phyloP scores from a whole-genome alignment of 1,140 invertebrate species.

The Micrasema minimum region DNA sequence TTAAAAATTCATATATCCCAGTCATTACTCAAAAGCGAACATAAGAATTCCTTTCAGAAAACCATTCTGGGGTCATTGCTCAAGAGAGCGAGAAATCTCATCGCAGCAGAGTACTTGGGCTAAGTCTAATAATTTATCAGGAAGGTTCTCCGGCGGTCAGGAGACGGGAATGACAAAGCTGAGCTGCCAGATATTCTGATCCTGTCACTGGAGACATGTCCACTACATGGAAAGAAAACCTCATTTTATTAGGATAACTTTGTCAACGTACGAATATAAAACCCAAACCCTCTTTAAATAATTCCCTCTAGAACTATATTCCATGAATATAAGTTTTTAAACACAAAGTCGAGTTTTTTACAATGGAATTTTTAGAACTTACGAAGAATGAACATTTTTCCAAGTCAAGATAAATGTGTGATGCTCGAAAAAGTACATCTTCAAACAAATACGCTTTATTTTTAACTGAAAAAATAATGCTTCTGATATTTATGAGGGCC shows the following conservation, averaged over 20 bases:
- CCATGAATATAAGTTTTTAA: too few relatives aligned
- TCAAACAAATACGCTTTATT: too few relatives aligned
- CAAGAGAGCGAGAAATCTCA: conserved; percentile 22
- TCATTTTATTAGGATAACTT: conserved; percentile 10
- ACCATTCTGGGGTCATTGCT: conserved; percentile 9
- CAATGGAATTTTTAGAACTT: too few relatives aligned
- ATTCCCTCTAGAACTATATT: too few relatives aligned
- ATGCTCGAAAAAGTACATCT: too few relatives aligned
- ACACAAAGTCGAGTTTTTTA: too few relatives aligned
- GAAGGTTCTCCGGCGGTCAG: background rate
- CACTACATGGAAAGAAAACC: conserved; percentile 8
- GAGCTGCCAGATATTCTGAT: background rate
- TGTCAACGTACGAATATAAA: conserved; percentile 21
- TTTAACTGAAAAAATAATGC: too few relatives aligned
- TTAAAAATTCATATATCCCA: too few relatives aligned
- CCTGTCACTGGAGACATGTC: conserved; percentile 6
- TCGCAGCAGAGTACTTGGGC: conserved; percentile 4
- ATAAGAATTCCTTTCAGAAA: conserved; percentile 2
- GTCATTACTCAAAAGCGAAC: background rate
- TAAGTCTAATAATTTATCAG: conserved; percentile 33
- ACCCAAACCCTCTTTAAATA: too few relatives aligned
- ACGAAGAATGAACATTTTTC: too few relatives aligned
- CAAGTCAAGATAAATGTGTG: too few relatives aligned
- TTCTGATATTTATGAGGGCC: too few relatives aligned
- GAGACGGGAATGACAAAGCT: conserved; percentile 22